Evolutionary conservation across 92 coral and sea anemone genomes (phyloP).

Genomic region (Palythoa caribaeorum): DNA sequence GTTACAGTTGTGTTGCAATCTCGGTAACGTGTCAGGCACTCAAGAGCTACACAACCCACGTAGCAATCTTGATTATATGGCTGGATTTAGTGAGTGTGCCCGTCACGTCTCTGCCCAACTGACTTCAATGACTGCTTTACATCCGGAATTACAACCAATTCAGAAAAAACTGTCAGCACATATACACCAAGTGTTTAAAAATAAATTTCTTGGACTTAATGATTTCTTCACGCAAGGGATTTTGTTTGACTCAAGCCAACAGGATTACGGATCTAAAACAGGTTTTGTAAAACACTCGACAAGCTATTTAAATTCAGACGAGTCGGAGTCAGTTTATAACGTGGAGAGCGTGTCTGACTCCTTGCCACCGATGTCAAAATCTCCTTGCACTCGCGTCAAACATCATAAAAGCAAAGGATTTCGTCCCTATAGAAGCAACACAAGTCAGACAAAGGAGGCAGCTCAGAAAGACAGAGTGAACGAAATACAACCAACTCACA

Average conservation of each 20-base stretch:
- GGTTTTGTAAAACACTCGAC: neutral
- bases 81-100: constrained; percentile 41
- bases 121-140: constrained; percentile 12
- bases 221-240: neutral
- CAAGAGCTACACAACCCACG: neutral
- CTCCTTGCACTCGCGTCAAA: neutral
- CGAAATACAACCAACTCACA: neutral
- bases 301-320: neutral
- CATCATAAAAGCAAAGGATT: neutral
- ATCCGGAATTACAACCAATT: constrained; percentile 10
- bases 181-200: constrained; percentile 24
- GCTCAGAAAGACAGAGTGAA: neutral
- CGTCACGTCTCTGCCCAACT: constrained; percentile 34
- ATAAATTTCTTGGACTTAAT: neutral
- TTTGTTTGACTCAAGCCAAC: neutral
- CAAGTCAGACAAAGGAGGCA: neutral
- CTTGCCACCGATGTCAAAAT: neutral
- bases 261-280: neutral
- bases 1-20: neutral
- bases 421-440: constrained; percentile 12
- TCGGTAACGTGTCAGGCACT: neutral
- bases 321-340: neutral
- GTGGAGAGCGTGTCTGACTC: neutral
- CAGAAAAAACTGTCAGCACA: constrained; percentile 7
- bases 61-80: constrained; percentile 16